Evolutionary conservation across 1,140 invertebrate species (phyloP).

Genomic region (Stegodyphus mimosarum): DNA sequence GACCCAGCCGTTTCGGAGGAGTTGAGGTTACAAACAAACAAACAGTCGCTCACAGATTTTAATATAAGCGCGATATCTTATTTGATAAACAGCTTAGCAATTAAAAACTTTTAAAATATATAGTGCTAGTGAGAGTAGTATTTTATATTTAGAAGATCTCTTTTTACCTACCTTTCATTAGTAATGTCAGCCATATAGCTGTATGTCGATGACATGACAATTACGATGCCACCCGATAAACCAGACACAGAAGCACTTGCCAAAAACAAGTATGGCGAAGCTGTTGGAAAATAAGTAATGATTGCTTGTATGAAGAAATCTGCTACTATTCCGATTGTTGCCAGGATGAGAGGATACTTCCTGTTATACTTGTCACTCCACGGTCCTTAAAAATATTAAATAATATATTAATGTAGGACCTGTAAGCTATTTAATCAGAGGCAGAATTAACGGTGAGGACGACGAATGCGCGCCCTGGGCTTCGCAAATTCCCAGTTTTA

Average conservation of each 20-base stretch:
- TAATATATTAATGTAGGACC: not conserved
- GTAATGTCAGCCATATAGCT: constrained; percentile 21
- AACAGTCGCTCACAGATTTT: no score
- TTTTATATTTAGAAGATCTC: not conserved
- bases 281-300: constrained; percentile 14
- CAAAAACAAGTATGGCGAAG: constrained; percentile 16
- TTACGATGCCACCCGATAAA: constrained; percentile 38
- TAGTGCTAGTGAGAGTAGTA: not conserved
- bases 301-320: constrained; percentile 66
- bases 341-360: constrained; percentile 85
- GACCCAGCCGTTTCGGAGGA: no score
- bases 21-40: no score
- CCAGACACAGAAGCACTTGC: constrained; percentile 6
- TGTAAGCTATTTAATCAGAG: not conserved
- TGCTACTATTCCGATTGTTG: constrained; percentile 82
- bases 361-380: constrained; percentile 80
- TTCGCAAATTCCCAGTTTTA: not conserved
- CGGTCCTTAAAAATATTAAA: constrained; percentile 65
- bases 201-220: constrained; percentile 21
- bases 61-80: no score
- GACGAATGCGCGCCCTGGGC: no score
- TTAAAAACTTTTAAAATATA: not conserved
- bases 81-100: not conserved
- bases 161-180: constrained; percentile 5
- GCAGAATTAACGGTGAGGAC: not conserved